Evolutionary conservation across 2,797 vertebrate genomes (phyloP).

Genomic region (Eulemur mongoz): DNA sequence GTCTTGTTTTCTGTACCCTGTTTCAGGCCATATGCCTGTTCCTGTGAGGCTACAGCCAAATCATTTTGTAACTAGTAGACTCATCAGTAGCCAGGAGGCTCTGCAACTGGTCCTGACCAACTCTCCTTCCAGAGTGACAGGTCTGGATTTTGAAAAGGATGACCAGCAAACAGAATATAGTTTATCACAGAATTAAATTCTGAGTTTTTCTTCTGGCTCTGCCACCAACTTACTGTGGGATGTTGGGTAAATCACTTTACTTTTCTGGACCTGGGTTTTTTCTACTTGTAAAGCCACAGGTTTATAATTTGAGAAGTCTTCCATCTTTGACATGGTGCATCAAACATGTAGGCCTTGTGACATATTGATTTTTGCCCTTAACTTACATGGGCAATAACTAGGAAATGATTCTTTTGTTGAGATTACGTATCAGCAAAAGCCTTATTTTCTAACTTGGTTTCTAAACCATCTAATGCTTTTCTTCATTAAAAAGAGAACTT

Average conservation of each 20-base stretch:
- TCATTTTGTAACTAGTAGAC: neutral
- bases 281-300: neutral
- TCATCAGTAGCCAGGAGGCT: neutral
- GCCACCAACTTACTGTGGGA: neutral
- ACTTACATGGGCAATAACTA: neutral
- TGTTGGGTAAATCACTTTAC: neutral
- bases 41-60: neutral
- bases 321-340: neutral
- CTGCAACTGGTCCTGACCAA: neutral
- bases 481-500: constrained; percentile 34
- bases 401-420: neutral
- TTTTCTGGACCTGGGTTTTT: neutral
- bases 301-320: neutral
- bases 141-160: neutral
- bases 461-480: neutral
- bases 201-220: neutral
- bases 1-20: neutral
- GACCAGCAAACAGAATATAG: neutral
- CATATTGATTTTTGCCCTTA: neutral
- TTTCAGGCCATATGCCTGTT: neutral
- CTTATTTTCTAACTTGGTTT: neutral
- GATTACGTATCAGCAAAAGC: neutral
- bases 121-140: neutral
- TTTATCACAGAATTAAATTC: neutral
- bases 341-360: neutral